Evolutionary conservation across 1,140 invertebrate species (phyloP).

Genomic region (Microplitis mediator): DNA sequence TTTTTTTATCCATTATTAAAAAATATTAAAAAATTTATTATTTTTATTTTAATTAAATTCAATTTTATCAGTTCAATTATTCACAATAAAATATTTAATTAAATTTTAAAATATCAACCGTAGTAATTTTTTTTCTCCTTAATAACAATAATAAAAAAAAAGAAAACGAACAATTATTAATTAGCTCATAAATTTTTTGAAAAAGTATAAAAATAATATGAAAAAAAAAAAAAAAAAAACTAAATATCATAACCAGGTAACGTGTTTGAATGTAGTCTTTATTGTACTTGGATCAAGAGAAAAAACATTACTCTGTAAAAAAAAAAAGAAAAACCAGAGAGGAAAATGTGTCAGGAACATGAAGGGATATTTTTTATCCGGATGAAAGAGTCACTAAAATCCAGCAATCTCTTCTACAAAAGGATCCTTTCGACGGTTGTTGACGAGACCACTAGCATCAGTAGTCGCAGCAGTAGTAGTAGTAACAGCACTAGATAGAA

Average conservation of each 20-base stretch:
- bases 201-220: too few species aligned
- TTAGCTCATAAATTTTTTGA: too few species aligned
- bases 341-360: not conserved
- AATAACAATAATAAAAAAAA: too few species aligned
- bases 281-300: not conserved
- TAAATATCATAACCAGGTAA: not conserved
- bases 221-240: too few species aligned
- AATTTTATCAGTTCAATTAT: too few species aligned
- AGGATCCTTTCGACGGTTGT: not conserved
- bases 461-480: not conserved
- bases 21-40: conserved; percentile 1
- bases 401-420: not conserved
- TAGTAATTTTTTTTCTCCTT: too few species aligned
- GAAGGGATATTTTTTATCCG: not conserved
- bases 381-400: not conserved
- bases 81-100: too few species aligned
- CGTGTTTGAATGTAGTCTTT: not conserved
- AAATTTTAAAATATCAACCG: too few species aligned
- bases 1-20: not conserved
- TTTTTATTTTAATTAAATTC: not conserved
- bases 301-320: not conserved
- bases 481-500: not conserved
- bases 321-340: not conserved
- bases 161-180: too few species aligned
- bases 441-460: not conserved